phyloP scores from a whole-genome alignment of 2,797 vertebrate species.

The Gymnodraco acuticeps region DNA sequence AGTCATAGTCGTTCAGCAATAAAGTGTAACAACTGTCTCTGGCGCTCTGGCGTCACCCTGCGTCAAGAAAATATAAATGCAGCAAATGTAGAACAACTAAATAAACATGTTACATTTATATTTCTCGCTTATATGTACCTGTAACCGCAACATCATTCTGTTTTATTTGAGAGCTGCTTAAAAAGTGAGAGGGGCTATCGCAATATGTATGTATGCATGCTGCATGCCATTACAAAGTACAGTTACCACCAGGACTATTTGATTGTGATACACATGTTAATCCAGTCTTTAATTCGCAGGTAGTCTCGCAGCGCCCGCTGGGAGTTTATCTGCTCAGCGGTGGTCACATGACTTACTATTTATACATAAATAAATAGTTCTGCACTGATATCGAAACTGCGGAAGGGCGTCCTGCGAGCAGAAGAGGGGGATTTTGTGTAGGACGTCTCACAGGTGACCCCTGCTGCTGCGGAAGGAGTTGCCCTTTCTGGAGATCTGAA shows the following conservation, averaged over 20 bases:
- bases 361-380: constrained; percentile 73
- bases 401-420: constrained; percentile 66
- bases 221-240: background rate
- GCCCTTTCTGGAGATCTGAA: constrained; percentile 46
- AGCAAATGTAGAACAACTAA: background rate
- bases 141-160: background rate
- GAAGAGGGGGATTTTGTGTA: constrained; percentile 5
- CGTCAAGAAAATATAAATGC: constrained; percentile 37
- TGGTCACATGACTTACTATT: constrained; percentile 74
- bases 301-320: background rate
- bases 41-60: constrained; percentile 38
- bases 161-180: background rate
- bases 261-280: constrained; percentile 12
- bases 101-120: background rate
- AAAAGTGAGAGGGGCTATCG: too few species aligned
- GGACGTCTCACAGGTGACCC: constrained; percentile 52
- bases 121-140: background rate
- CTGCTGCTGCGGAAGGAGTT: constrained; percentile 43
- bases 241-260: background rate
- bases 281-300: constrained; percentile 29
- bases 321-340: constrained; percentile 21
- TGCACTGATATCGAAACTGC: constrained; percentile 55
- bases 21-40: background rate
- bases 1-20: constrained; percentile 41
- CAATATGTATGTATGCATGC: background rate